These are phyloP conservation scores for Adela reaumurella DNA, from an alignment of 2,888 invertebrate genomes.

Conservation along the genomic window DNA sequence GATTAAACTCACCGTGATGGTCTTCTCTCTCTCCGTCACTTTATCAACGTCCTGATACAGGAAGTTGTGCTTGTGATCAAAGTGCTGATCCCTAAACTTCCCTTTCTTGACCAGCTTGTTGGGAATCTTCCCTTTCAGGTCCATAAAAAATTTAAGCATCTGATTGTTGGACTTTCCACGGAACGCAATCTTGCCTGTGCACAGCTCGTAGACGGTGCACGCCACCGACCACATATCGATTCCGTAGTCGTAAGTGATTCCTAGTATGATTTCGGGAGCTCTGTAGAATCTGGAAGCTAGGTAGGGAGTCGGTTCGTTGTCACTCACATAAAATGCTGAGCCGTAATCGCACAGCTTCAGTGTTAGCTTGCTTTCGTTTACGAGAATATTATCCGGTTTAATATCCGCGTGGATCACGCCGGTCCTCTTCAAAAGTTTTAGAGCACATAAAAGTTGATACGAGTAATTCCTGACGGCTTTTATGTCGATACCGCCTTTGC, in stretches of 20 bases:
- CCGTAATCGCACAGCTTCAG: slow-evolving; percentile 99
- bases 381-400: slow-evolving; percentile 98
- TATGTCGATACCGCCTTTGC: slow-evolving; percentile 93
- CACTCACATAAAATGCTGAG: slow-evolving; percentile 87
- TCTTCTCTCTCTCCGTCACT: slow-evolving; percentile 94
- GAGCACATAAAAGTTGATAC: slow-evolving; percentile 87
- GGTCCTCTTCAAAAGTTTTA: slow-evolving; percentile 89
- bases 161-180: slow-evolving; percentile 96
- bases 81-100: slow-evolving; percentile 94
- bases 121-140: slow-evolving; percentile 95
- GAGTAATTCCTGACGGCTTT: slow-evolving; percentile 96
- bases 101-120: slow-evolving; percentile 91
- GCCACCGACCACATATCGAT: slow-evolving; percentile 99
- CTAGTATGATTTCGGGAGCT: slow-evolving; percentile 97
- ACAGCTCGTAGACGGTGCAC: slow-evolving; percentile 96
- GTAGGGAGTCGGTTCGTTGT: slow-evolving; percentile 97
- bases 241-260: slow-evolving; percentile 90
- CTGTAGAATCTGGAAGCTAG: slow-evolving; percentile 97
- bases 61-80: slow-evolving; percentile 94
- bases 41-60: slow-evolving; percentile 95
- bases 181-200: slow-evolving; percentile 96
- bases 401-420: slow-evolving; percentile 98
- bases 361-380: slow-evolving; percentile 93
- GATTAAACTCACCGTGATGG: slow-evolving; percentile 84
- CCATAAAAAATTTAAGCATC: slow-evolving; percentile 99